Conservation (phyloP, 2,888 invertebrate genomes). For the Junonia oenone region DNA sequence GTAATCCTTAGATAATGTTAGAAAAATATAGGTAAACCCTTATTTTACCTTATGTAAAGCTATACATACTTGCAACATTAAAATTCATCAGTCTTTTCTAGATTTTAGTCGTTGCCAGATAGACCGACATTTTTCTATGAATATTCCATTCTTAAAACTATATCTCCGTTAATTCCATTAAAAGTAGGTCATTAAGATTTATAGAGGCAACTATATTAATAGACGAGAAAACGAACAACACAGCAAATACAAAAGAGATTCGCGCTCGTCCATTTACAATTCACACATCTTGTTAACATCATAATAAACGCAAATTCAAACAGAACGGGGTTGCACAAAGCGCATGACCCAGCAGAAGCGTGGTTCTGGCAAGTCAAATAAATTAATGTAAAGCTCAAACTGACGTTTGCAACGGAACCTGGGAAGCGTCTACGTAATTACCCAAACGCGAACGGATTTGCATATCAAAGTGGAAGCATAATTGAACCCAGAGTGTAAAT, state of each 20-base stretch:
- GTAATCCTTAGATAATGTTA: too few species aligned
- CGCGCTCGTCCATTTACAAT: slow-evolving; percentile 16
- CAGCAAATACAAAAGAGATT: neutral
- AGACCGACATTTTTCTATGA: too few species aligned
- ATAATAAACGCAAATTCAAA: slow-evolving; percentile 23
- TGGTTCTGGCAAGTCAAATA: slow-evolving; percentile 29
- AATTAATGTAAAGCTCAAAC: slow-evolving; percentile 40
- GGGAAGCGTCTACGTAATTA: slow-evolving; percentile 71
- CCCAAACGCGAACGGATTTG: slow-evolving; percentile 71
- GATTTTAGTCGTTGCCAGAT: too few species aligned
- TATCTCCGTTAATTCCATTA: neutral
- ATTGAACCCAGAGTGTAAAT: slow-evolving; percentile 74
- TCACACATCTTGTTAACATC: slow-evolving; percentile 25
- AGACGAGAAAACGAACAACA: neutral
- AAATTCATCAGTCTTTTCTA: too few species aligned
- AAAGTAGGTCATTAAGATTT: neutral
- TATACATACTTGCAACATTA: too few species aligned
- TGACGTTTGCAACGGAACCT: slow-evolving; percentile 59
- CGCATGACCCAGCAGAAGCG: slow-evolving; percentile 18
- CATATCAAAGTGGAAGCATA: slow-evolving; percentile 75
- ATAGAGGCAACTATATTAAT: neutral
- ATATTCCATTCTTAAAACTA: neutral
- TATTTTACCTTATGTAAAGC: too few species aligned
- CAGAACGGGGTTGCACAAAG: slow-evolving; percentile 12
- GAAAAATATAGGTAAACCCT: too few species aligned